Conservation (phyloP, 2,113 vertebrate genomes). For the Diadophis punctatus region DNA sequence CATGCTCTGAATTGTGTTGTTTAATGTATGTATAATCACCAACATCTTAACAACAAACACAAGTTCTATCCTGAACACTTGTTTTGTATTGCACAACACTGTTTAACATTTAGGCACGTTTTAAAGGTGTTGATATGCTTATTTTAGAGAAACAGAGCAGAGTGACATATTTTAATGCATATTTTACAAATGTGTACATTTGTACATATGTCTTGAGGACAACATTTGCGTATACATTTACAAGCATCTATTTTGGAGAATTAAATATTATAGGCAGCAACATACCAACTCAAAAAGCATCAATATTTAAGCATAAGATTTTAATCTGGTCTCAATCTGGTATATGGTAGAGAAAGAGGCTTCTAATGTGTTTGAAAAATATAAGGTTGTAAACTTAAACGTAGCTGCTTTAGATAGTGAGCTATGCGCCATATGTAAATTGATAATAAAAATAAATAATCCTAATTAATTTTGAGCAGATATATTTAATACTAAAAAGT, state of each 20-base stretch:
- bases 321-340: neutral
- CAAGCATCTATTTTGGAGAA: slow-evolving; percentile 10
- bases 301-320: neutral
- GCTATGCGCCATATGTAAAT: neutral
- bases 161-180: slow-evolving; percentile 22
- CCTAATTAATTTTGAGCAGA: neutral
- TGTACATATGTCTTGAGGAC: neutral
- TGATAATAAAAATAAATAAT: neutral
- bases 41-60: neutral
- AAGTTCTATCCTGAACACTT: neutral
- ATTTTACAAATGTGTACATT: neutral
- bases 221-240: neutral
- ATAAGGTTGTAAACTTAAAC: neutral
- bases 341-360: neutral
- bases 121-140: slow-evolving; percentile 16
- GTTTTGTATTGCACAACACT: slow-evolving; percentile 10
- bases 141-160: slow-evolving; percentile 8
- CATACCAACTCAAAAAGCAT: slow-evolving; percentile 8
- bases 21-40: neutral
- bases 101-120: neutral
- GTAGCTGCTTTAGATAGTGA: neutral
- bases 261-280: neutral
- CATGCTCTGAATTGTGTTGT: neutral
- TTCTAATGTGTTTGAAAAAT: neutral
- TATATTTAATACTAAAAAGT: neutral